phyloP scores from a whole-genome alignment of 2,113 vertebrate genomes.

The Taurulus bubalis region DNA sequence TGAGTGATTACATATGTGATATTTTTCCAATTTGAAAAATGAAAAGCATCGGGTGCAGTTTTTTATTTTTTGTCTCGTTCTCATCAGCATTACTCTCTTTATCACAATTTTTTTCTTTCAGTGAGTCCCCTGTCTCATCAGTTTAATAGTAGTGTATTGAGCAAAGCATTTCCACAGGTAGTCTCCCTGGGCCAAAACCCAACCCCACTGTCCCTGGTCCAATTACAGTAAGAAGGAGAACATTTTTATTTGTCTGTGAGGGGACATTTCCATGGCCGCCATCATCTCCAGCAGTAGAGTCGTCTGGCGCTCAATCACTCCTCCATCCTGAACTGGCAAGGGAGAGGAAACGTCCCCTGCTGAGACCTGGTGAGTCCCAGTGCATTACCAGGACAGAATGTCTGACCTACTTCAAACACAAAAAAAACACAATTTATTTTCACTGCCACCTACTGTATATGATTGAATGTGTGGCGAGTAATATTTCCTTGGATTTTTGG shows the following conservation, averaged over 20 bases:
- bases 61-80: slow-evolving; percentile 27
- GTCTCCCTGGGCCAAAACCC: slow-evolving; percentile 64
- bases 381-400: slow-evolving; percentile 65
- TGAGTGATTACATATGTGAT: slow-evolving; percentile 1
- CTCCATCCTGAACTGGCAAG: slow-evolving; percentile 49
- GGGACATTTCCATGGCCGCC: slow-evolving; percentile 75
- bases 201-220: slow-evolving; percentile 76
- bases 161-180: slow-evolving; percentile 76
- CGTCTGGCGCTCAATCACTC: slow-evolving; percentile 76
- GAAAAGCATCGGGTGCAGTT: not conserved
- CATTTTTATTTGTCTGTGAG: slow-evolving; percentile 74
- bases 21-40: slow-evolving; percentile 19
- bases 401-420: slow-evolving; percentile 80
- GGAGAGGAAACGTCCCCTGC: slow-evolving; percentile 60
- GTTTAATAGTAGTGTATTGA: slow-evolving; percentile 69
- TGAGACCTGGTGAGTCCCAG: slow-evolving; percentile 65
- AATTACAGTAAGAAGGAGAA: slow-evolving; percentile 76
- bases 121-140: slow-evolving; percentile 68
- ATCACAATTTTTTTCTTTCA: slow-evolving; percentile 23
- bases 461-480: slow-evolving; percentile 57
- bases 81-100: slow-evolving; percentile 63
- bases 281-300: slow-evolving; percentile 65
- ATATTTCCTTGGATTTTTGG: slow-evolving; percentile 38
- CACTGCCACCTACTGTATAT: slow-evolving; percentile 46
- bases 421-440: slow-evolving; percentile 62